A percentile compares a stretch with the other conserved stretches of the same genome.
Conservation (phyloP, 1,140 invertebrate species). For the Aphelenchoides avenae region DNA sequence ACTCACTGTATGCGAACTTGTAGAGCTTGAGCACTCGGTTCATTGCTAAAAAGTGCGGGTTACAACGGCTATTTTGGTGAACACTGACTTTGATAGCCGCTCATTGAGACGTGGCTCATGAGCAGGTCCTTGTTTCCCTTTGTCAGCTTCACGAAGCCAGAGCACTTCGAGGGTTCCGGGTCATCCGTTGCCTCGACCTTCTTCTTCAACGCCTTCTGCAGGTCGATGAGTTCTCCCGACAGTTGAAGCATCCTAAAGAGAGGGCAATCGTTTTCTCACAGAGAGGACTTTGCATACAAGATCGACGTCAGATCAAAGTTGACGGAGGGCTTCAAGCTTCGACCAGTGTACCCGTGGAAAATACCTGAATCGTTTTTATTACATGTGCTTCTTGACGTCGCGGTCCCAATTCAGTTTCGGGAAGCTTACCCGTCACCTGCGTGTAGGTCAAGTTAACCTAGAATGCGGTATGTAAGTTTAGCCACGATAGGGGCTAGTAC, state of each 20-base stretch:
- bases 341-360: slow-evolving; percentile 24
- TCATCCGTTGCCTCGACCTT: slow-evolving; percentile 40
- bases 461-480: background rate
- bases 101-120: slow-evolving; percentile 56
- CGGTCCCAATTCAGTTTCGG: no score
- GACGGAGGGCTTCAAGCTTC: slow-evolving; percentile 33
- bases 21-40: slow-evolving; percentile 56
- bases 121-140: slow-evolving; percentile 53
- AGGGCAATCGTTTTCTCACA: background rate
- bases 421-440: slow-evolving; percentile 51
- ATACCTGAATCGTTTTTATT: no score
- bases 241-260: slow-evolving; percentile 52
- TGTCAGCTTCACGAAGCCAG: slow-evolving; percentile 52
- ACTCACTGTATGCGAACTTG: slow-evolving; percentile 56
- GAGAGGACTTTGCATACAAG: background rate
- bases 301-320: slow-evolving; percentile 47
- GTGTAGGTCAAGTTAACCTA: slow-evolving; percentile 41
- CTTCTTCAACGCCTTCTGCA: slow-evolving; percentile 51
- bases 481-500: no score
- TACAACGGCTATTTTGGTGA: no score
- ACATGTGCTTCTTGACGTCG: no score
- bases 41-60: no score
- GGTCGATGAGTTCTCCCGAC: slow-evolving; percentile 54
- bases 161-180: slow-evolving; percentile 54
- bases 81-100: slow-evolving; percentile 51